A percentile compares a stretch with the other conserved stretches of the same genome.
Conservation (phyloP, 2,888 invertebrate species). For the Eubasilissa splendida region DNA sequence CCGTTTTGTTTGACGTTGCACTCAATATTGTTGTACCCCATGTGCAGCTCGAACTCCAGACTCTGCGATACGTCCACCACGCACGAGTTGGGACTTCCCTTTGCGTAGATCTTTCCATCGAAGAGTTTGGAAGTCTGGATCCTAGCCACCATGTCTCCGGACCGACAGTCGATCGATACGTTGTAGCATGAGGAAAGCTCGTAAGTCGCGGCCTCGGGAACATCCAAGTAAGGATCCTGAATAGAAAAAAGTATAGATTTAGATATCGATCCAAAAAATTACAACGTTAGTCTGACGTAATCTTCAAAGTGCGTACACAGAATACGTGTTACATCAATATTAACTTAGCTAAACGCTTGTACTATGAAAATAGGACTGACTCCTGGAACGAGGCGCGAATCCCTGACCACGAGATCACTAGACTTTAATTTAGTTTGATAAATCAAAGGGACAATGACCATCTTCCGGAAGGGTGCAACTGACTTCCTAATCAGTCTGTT, state of each 20-base stretch:
- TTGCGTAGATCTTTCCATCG: conserved; percentile 95
- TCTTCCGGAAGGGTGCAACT: too few species aligned
- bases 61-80: conserved; percentile 90
- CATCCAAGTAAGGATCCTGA: conserved; percentile 90
- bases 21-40: conserved; percentile 93
- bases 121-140: conserved; percentile 94
- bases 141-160: conserved; percentile 93
- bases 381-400: too few species aligned
- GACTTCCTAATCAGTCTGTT: too few species aligned
- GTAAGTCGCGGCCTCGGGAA: conserved; percentile 92
- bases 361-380: too few species aligned
- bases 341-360: too few species aligned
- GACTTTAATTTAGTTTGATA: too few species aligned
- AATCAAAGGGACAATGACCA: too few species aligned
- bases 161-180: conserved; percentile 92
- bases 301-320: too few species aligned
- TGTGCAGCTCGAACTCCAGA: conserved; percentile 91
- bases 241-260: conserved; percentile 58
- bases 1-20: conserved; percentile 94
- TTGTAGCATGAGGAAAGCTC: conserved; percentile 95
- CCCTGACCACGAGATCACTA: too few species aligned
- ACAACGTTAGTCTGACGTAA: too few species aligned
- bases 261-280: too few species aligned
- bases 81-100: conserved; percentile 94
- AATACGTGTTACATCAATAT: too few species aligned